Conservation (phyloP, 23 tunicate genomes). For the Oikopleura vanhoeffeni region DNA sequence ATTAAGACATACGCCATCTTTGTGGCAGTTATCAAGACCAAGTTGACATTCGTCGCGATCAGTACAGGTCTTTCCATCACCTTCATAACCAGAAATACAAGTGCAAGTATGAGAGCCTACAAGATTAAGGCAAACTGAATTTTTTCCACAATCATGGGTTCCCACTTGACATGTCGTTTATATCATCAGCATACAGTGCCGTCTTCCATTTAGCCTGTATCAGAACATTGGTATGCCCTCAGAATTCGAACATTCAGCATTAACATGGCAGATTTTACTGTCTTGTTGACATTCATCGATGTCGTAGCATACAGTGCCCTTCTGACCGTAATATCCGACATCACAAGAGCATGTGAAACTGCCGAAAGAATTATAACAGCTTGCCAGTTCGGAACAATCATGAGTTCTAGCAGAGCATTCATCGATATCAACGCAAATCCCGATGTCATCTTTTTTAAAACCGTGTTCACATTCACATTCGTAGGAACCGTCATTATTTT, state of each 20-base stretch:
- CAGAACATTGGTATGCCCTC: too few relatives aligned
- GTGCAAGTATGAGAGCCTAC: constrained; percentile 16
- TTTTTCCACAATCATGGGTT: background rate
- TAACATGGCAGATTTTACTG: background rate
- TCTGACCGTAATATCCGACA: background rate
- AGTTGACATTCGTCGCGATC: background rate
- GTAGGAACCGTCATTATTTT: constrained; percentile 14
- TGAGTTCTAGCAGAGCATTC: background rate
- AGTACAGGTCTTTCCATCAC: background rate
- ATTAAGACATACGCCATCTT: background rate
- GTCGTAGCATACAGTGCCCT: background rate
- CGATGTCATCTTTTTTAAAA: background rate
- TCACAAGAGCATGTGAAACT: background rate
- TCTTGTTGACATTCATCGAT: background rate
- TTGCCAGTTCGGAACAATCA: background rate
- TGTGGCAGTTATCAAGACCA: background rate
- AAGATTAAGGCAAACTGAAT: constrained; percentile 15
- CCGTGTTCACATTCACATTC: constrained; percentile 25
- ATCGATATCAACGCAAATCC: background rate
- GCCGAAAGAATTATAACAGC: background rate
- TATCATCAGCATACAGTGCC: too few relatives aligned
- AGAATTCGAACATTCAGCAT: constrained; percentile 11
- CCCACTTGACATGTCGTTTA: background rate
- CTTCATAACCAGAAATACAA: constrained; percentile 17
- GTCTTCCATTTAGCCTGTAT: too few relatives aligned